Base-by-base conservation (phyloP, 1,140 invertebrate species). In the Neotoxoptera formosana region DNA sequence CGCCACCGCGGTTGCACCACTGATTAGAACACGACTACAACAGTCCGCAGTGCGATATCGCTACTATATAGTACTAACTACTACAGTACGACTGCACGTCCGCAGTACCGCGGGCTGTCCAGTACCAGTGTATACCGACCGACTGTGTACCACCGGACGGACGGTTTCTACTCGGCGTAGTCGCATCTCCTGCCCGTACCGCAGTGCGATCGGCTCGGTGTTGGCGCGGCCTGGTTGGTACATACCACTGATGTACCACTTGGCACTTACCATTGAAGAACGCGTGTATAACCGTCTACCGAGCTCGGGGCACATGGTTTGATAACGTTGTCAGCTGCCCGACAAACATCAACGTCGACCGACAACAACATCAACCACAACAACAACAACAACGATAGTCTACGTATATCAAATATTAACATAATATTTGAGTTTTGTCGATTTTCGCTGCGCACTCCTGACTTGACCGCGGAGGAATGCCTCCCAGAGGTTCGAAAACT, bases 301-400 rank as follows among this genome's bases (percentile, higher is more conserved):
- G 21, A 9, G 83, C 36, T 41, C 60, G 60, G 60, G 60, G 36
- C 83, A 86, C 83, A 86, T 45, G 83, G 23, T 84, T 45, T 86
- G 83, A 86, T 86, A 86, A 86, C 8, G 83, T 86, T 86, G 83
- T 23, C 83, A 83, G 81, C 36, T 20, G 36, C 81, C 81, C 36
- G 81, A 84, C 36, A 25, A 41, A 84, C 7, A 45, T 41, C 36
- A 21, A 17, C 20, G n/a, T 34, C 81, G 34, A 34, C 41, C 34
- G 81, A 41, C 53, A 23, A 53, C 51, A 20, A n/a, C n/a, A n/a
- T n/a, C n/a, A n/a, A n/a, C n/a, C n/a, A 53, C 51, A 21, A 53
- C 53, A 7, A 56, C 56, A 25, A 56, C 56, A 25, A 56, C 30
- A n/a, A 67, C 60, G 30, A n/a, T 9, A 7, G 60, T n/a, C 30